phyloP scores from a whole-genome alignment of 2,113 vertebrate species.

The Puntigrus tetrazona region DNA sequence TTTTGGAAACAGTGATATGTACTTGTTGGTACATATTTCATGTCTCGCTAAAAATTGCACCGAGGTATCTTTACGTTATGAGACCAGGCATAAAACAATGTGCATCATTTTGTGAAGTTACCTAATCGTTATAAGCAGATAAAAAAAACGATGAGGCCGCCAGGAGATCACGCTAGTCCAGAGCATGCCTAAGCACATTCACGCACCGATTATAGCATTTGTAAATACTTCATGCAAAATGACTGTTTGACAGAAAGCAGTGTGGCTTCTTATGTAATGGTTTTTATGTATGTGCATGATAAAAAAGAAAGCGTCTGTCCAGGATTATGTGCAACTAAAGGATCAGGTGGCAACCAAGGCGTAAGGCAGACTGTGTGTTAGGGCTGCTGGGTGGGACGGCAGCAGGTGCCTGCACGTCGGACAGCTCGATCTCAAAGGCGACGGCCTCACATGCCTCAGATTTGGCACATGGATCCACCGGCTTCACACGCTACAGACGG shows the following conservation, averaged over 20 bases:
- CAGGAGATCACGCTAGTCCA: neutral
- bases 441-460: conserved; percentile 55
- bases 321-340: conserved; percentile 42
- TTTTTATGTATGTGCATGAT: conserved; percentile 10
- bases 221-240: conserved; percentile 50
- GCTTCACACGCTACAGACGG: conserved; percentile 56
- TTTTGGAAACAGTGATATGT: too few relatives aligned
- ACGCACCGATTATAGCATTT: conserved; percentile 45
- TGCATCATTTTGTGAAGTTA: conserved; percentile 22
- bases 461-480: conserved; percentile 50
- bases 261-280: conserved; percentile 37
- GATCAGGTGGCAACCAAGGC: conserved; percentile 41
- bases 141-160: conserved; percentile 30
- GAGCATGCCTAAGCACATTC: conserved; percentile 48
- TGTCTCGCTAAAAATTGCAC: too few relatives aligned
- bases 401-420: conserved; percentile 58
- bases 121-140: conserved; percentile 9
- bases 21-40: too few relatives aligned
- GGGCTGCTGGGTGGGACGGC: conserved; percentile 36
- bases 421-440: conserved; percentile 44
- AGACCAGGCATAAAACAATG: too few relatives aligned
- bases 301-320: conserved; percentile 37
- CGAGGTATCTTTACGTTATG: too few relatives aligned
- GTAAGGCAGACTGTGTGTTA: conserved; percentile 39
- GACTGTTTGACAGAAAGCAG: conserved; percentile 31